These are phyloP conservation scores for Disparrhopalites patrizii DNA, from an alignment of 2,888 invertebrate genomes.

Conservation along the genomic window DNA sequence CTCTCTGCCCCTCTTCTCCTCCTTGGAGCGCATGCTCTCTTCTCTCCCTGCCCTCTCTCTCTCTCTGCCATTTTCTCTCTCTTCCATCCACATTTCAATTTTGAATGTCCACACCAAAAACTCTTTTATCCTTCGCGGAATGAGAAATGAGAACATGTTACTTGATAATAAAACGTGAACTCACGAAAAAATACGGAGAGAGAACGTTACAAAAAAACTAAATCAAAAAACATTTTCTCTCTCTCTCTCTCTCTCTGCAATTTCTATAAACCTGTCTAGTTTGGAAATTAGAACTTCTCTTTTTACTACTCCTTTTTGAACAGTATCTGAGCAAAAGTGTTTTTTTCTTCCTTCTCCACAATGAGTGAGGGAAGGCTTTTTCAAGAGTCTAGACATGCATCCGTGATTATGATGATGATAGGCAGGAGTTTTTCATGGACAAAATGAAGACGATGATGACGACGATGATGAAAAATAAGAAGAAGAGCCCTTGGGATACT, in stretches of 20 bases:
- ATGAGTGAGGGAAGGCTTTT: neutral
- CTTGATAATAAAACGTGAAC: no score
- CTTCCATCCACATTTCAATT: no score
- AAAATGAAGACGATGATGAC: neutral
- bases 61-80: no score
- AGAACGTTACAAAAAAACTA: neutral
- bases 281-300: slow-evolving; percentile 18
- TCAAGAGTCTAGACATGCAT: slow-evolving; percentile 20
- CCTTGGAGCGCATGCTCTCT: no score
- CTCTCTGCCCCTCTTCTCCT: no score
- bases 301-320: no score
- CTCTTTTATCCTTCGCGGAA: no score
- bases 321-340: neutral
- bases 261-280: slow-evolving; percentile 22
- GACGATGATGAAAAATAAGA: neutral
- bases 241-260: no score
- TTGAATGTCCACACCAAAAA: no score
- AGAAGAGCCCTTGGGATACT: slow-evolving; percentile 15
- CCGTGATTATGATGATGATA: slow-evolving; percentile 25
- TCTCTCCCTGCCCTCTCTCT: no score
- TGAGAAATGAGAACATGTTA: no score
- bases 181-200: no score
- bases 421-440: slow-evolving; percentile 16
- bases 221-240: slow-evolving; percentile 13
- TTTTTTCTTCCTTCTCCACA: neutral